phyloP scores from a whole-genome alignment of 2,113 vertebrate species.

The Scolopax mira region DNA sequence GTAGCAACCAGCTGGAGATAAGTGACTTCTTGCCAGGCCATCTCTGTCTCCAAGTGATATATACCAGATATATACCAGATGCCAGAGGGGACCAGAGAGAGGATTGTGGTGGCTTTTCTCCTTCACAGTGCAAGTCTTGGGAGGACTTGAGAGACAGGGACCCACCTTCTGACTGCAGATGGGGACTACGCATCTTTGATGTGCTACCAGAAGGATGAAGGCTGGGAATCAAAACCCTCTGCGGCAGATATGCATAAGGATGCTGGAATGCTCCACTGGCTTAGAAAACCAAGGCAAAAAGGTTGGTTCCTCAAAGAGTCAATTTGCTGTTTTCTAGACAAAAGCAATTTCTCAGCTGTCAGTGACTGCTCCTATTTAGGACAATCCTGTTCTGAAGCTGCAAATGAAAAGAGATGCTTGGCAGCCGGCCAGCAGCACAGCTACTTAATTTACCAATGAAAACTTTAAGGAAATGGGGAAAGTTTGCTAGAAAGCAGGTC shows the following conservation, averaged over 20 bases:
- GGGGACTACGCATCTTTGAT: background rate
- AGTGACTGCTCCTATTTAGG: background rate
- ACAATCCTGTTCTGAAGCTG: background rate
- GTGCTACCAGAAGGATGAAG: background rate
- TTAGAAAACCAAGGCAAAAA: background rate
- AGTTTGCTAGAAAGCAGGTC: conserved; percentile 14
- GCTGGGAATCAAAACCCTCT: background rate
- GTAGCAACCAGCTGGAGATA: background rate
- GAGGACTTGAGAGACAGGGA: background rate
- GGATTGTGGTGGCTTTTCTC: background rate
- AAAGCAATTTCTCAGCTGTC: background rate
- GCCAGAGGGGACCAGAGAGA: background rate
- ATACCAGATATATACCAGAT: too few relatives aligned
- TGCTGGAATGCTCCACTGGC: background rate
- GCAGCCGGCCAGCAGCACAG: background rate
- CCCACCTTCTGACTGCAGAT: background rate
- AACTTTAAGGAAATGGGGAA: background rate
- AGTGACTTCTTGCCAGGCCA: background rate
- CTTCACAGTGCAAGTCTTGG: background rate
- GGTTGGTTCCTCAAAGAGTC: background rate
- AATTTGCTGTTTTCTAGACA: background rate
- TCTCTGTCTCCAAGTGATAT: background rate
- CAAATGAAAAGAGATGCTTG: background rate
- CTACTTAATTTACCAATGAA: background rate
- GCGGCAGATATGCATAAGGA: background rate